These are phyloP conservation scores for Reticulitermes speratus DNA, from an alignment of 1,140 invertebrate genomes.

Conservation along the genomic window DNA sequence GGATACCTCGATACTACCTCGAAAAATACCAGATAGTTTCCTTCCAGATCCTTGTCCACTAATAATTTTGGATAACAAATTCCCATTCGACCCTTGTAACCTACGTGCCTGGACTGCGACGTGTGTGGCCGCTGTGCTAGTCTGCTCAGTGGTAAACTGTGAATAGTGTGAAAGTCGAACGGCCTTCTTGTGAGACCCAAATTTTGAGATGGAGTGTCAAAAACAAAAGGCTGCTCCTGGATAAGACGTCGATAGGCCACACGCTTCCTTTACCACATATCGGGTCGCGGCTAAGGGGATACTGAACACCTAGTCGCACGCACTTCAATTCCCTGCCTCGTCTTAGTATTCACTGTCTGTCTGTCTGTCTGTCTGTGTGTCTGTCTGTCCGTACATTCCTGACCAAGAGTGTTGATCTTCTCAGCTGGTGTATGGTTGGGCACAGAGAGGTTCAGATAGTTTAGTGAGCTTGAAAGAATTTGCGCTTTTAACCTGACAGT, in stretches of 20 bases:
- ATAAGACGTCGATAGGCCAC: background rate
- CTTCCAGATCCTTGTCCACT: no score
- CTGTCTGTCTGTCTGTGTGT: background rate
- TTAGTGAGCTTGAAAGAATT: no score
- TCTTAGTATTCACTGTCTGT: background rate
- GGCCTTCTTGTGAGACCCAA: background rate
- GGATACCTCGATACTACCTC: no score
- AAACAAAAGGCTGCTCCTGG: background rate
- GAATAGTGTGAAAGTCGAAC: background rate
- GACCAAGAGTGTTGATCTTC: background rate
- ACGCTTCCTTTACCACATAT: background rate
- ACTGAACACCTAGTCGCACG: background rate
- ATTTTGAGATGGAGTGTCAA: background rate
- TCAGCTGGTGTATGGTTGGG: background rate
- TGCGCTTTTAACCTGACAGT: no score
- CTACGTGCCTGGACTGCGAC: no score
- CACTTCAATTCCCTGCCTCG: background rate
- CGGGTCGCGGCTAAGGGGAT: background rate
- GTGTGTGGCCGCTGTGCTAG: no score
- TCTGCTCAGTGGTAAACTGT: background rate
- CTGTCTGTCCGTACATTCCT: background rate
- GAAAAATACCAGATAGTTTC: no score
- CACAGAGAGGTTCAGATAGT: no score
- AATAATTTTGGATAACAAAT: no score
- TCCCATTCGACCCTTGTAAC: no score